These are phyloP conservation scores for Vicugna pacos DNA, from an alignment of 2,113 vertebrate genomes.

Conservation along the genomic window DNA sequence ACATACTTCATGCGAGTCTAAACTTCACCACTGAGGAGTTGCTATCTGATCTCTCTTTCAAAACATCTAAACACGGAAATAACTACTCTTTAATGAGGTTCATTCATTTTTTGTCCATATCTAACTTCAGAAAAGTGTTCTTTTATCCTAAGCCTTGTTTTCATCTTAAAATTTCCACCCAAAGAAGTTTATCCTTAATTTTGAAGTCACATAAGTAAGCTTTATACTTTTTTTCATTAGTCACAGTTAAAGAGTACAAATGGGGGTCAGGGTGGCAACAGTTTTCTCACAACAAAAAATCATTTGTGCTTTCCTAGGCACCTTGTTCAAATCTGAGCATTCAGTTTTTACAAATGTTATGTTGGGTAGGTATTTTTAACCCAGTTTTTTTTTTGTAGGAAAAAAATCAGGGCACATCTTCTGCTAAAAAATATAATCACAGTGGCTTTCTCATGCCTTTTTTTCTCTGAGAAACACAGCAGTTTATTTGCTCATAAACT, in stretches of 20 bases:
- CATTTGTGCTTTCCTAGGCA: background rate
- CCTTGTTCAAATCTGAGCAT: background rate
- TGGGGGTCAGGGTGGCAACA: fast-evolving
- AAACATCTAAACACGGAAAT: background rate
- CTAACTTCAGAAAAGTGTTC: background rate
- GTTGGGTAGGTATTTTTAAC: background rate
- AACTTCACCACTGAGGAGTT: background rate
- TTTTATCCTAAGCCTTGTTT: background rate
- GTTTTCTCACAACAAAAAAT: background rate
- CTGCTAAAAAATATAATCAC: background rate
- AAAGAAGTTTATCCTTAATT: background rate
- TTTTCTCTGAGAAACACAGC: background rate
- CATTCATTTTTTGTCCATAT: background rate
- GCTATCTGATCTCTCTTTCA: background rate
- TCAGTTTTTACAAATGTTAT: background rate
- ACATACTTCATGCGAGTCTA: too few species aligned
- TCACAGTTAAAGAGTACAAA: background rate
- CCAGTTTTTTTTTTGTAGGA: background rate
- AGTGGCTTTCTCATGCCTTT: background rate
- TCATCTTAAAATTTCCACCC: background rate
- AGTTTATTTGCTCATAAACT: background rate
- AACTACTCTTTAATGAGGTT: background rate
- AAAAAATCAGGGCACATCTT: background rate
- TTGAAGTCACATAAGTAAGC: background rate
- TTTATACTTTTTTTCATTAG: background rate